Conservation (phyloP, 2,888 invertebrate species). For the Thelaira solivaga region DNA sequence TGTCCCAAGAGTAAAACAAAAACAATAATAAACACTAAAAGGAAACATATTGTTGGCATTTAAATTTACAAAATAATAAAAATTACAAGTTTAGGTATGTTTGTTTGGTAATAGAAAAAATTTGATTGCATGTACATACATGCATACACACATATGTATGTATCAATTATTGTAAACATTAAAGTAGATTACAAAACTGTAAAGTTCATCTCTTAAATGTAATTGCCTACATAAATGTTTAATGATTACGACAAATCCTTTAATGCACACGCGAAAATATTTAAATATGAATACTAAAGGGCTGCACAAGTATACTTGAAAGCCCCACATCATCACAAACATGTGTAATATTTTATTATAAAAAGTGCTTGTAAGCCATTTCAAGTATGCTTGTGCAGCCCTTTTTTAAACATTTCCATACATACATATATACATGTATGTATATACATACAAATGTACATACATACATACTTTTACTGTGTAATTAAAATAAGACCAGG, state of each 20-base stretch:
- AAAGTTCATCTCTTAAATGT: background rate
- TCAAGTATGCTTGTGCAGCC: no score
- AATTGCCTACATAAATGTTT: constrained; percentile 27
- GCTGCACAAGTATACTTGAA: no score
- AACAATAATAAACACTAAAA: constrained; percentile 58
- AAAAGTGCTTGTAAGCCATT: no score
- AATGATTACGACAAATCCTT: constrained; percentile 12
- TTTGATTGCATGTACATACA: background rate
- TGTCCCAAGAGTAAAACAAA: constrained; percentile 38
- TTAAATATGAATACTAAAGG: no score
- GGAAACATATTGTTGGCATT: constrained; percentile 43
- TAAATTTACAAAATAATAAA: constrained; percentile 20
- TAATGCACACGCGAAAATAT: no score
- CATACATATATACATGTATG: no score
- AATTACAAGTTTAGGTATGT: background rate
- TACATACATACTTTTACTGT: background rate
- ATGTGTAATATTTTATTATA: no score
- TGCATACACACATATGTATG: background rate
- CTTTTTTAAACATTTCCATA: no score
- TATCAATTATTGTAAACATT: no score
- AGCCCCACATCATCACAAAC: no score
- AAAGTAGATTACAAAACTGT: background rate
- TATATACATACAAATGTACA: background rate
- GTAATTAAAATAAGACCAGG: background rate
- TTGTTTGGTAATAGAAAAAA: no score